A percentile compares a stretch with the other conserved stretches of the same genome.
Evolutionary conservation across 2,888 invertebrate genomes (phyloP).

Genomic region (Mycogona germanica): DNA sequence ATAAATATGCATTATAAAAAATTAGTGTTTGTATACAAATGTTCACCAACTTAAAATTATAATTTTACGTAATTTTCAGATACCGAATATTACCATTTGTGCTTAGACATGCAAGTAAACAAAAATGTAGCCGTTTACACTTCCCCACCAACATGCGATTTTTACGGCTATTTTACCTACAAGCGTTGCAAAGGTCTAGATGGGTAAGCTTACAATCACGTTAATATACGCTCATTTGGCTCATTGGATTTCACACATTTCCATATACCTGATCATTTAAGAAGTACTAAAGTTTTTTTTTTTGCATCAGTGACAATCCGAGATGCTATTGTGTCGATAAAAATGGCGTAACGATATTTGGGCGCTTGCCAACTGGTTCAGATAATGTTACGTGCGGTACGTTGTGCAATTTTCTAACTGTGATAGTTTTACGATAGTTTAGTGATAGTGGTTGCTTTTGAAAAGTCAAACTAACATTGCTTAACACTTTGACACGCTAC

Average conservation of each 20-base stretch:
- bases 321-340: slow-evolving; percentile 13
- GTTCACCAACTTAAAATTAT: too few relatives aligned
- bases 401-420: neutral
- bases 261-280: neutral
- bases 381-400: slow-evolving; percentile 9
- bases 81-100: too few relatives aligned
- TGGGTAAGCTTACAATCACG: too few relatives aligned
- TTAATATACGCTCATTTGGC: neutral
- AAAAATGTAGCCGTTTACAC: too few relatives aligned
- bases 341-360: slow-evolving; percentile 14
- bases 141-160: slow-evolving; percentile 3
- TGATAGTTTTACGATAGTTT: too few relatives aligned
- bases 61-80: neutral
- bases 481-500: neutral
- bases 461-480: neutral
- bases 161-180: neutral
- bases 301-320: neutral
- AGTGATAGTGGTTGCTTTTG: neutral
- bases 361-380: neutral
- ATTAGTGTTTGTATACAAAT: too few relatives aligned
- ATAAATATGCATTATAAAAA: too few relatives aligned
- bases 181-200: slow-evolving; percentile 12
- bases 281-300: neutral
- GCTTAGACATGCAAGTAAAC: too few relatives aligned
- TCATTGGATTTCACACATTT: neutral